Conservation (phyloP, 2,113 vertebrate species). For the Gambusia holbrooki region DNA sequence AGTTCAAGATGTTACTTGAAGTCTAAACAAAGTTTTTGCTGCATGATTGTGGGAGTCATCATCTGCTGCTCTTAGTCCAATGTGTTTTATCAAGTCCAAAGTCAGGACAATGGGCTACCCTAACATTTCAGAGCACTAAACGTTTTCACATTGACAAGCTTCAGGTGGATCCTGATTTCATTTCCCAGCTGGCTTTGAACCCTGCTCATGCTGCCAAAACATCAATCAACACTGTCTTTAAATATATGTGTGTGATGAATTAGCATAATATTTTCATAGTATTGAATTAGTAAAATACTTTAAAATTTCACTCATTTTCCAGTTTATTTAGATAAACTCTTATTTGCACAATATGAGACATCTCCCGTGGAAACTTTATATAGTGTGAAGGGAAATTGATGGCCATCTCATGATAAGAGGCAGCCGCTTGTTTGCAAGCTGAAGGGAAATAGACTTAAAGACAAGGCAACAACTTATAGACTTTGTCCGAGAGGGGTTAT, state of each 20-base stretch:
- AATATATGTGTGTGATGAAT: neutral
- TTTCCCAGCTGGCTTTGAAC: neutral
- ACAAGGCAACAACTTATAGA: slow-evolving; percentile 68
- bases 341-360: neutral
- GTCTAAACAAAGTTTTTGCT: neutral
- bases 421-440: slow-evolving; percentile 53
- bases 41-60: neutral
- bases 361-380: neutral
- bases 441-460: slow-evolving; percentile 57
- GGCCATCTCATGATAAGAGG: slow-evolving; percentile 34
- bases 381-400: slow-evolving; percentile 22
- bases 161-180: neutral
- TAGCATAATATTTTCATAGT: neutral
- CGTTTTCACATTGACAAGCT: neutral
- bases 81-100: neutral
- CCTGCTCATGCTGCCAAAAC: neutral
- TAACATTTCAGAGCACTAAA: neutral
- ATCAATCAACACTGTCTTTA: neutral
- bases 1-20: neutral
- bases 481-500: slow-evolving; percentile 62
- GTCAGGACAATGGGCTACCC: neutral
- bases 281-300: neutral
- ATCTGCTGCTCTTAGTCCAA: neutral
- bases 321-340: neutral
- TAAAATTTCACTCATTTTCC: neutral